Base-by-base conservation (phyloP, 23 tunicate genomes). In the Clavelina lepadiformis region DNA sequence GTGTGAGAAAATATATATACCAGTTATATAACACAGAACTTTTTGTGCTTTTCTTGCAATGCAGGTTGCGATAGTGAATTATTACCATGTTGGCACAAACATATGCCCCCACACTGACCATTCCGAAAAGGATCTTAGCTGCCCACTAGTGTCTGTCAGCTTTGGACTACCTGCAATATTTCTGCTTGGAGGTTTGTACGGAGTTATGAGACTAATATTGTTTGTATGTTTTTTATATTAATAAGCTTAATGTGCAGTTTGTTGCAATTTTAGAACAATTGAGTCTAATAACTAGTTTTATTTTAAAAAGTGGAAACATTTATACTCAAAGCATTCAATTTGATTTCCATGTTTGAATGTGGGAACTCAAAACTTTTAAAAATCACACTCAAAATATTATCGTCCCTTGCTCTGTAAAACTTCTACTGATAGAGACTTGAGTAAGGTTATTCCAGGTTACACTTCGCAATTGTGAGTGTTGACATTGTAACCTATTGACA, bases 21-120 rank as follows among this genome's bases (percentile, higher is more conserved):
- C n/a, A n/a, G n/a, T n/a, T n/a, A n/a, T n/a, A n/a, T n/a, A n/a
- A n/a, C n/a, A n/a, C n/a, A n/a, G n/a, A n/a, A n/a, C n/a, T n/a
- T n/a, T n/a, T n/a, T n/a, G n/a, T n/a, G n/a, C n/a, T n/a, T n/a
- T n/a, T n/a, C n/a, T n/a, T n/a, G n/a, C n/a, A n/a, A n/a, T n/a
- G n/a, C 59, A 85, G 76, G 99, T 95, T 2, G 82, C 89, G 38
- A 80, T 94, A 15, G 73, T 91, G 0, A 94, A 94, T 38, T 94
- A 41, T 54, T 94, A 94, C 72, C 99, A 91, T 50, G 76, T 61
- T 4, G 83, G 79, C 2, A 71, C 83, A 21, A 79, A 91, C 2
- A 61, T 94, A n/a, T 65, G 84, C 1, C 83, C 94, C 3, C 99
- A 94, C 58, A 59, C 56, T 1, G 99, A 94, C 50, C 46, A 69